These are phyloP conservation scores for Scomberomorus guttatus DNA, from an alignment of 2,797 vertebrate species.

Conservation along the genomic window DNA sequence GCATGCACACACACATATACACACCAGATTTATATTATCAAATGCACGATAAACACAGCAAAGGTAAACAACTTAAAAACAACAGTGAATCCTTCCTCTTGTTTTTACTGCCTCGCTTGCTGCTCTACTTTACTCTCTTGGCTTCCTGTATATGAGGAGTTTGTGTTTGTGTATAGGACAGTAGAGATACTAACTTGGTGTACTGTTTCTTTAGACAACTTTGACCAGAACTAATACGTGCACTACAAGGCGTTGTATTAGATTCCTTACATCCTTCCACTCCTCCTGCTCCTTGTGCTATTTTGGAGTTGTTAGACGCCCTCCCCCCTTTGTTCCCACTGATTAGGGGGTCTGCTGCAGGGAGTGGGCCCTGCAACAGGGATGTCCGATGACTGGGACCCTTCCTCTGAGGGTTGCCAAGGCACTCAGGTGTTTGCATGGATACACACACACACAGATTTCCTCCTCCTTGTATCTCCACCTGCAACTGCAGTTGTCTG, in stretches of 20 bases:
- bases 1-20: conserved; percentile 1
- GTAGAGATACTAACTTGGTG: conserved; percentile 16
- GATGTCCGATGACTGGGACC: conserved; percentile 78
- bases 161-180: conserved; percentile 23
- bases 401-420: conserved; percentile 80
- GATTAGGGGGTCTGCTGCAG: conserved; percentile 77
- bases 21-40: conserved; percentile 17
- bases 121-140: not conserved
- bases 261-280: conserved; percentile 81
- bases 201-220: conserved; percentile 24
- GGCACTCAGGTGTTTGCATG: conserved; percentile 76
- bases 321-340: conserved; percentile 81
- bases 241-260: conserved; percentile 59
- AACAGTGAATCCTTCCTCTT: conserved; percentile 24
- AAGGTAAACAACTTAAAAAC: conserved; percentile 15
- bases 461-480: conserved; percentile 61
- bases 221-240: conserved; percentile 39
- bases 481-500: conserved; percentile 65
- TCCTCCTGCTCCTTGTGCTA: conserved; percentile 75
- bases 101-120: conserved; percentile 1
- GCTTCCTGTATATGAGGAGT: conserved; percentile 20
- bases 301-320: conserved; percentile 75
- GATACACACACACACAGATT: conserved; percentile 61
- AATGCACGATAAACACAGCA: not conserved
- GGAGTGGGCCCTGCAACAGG: conserved; percentile 73